phyloP scores from a whole-genome alignment of 2,113 vertebrate species.

The Brevimyrus niger region DNA sequence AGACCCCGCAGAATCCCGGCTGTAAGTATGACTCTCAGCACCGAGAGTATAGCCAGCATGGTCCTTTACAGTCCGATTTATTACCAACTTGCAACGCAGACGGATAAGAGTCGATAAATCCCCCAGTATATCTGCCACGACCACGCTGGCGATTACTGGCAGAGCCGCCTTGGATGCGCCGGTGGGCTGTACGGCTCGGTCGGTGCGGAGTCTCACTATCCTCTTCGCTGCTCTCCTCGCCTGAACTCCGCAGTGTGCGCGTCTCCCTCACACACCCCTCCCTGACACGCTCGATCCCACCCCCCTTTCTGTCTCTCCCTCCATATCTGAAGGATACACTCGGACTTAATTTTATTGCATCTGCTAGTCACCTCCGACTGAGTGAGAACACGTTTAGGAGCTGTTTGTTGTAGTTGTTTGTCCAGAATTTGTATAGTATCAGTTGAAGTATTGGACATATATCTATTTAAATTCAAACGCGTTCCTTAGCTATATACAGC shows the following conservation, averaged over 20 bases:
- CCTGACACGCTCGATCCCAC: neutral
- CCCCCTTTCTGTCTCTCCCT: slow-evolving; percentile 2
- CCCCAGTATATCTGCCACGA: neutral
- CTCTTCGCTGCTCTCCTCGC: slow-evolving; percentile 13
- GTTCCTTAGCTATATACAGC: neutral
- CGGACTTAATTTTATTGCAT: neutral
- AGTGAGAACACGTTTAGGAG: neutral
- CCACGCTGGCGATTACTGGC: neutral
- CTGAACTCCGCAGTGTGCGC: slow-evolving; percentile 25
- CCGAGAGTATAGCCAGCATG: slow-evolving; percentile 9
- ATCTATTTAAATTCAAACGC: neutral
- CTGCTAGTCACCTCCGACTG: neutral
- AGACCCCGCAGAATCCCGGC: slow-evolving; percentile 14
- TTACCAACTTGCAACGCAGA: slow-evolving; percentile 4
- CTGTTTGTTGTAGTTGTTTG: neutral
- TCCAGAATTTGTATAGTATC: neutral
- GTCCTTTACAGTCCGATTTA: slow-evolving; percentile 8
- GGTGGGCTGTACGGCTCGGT: neutral
- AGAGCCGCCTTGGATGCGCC: neutral
- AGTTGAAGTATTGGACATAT: neutral
- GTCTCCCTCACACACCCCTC: slow-evolving; percentile 11
- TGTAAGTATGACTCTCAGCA: slow-evolving; percentile 8
- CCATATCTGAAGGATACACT: neutral
- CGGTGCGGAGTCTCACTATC: neutral
- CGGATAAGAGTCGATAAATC: neutral